Conservation (phyloP, 2,797 vertebrate species). For the Notolabrus celidotus region DNA sequence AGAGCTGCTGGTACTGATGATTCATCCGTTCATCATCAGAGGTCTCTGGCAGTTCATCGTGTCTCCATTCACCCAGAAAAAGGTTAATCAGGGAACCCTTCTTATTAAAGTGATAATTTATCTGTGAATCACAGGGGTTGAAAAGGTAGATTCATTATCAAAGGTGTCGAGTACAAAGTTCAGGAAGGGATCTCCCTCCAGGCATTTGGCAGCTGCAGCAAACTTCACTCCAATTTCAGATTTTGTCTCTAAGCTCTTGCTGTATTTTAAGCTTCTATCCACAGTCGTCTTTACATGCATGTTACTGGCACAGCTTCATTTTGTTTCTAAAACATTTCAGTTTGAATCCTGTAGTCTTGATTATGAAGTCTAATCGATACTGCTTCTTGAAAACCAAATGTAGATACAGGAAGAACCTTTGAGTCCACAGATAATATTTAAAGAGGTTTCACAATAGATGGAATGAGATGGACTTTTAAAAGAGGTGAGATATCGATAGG, state of each 20-base stretch:
- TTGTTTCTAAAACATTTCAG: neutral
- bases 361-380: neutral
- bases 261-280: neutral
- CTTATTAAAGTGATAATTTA: slow-evolving; percentile 66
- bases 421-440: slow-evolving; percentile 36
- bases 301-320: neutral
- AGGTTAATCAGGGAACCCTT: slow-evolving; percentile 59
- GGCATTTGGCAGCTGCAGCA: slow-evolving; percentile 63
- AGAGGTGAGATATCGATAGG: slow-evolving; percentile 61
- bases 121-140: slow-evolving; percentile 57
- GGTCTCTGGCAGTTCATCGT: slow-evolving; percentile 58
- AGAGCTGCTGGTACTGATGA: slow-evolving; percentile 75
- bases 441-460: slow-evolving; percentile 37
- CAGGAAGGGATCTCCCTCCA: slow-evolving; percentile 50
- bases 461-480: slow-evolving; percentile 54
- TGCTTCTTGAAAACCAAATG: slow-evolving; percentile 22
- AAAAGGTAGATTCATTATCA: slow-evolving; percentile 61
- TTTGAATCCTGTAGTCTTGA: neutral
- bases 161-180: slow-evolving; percentile 64
- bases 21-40: slow-evolving; percentile 67
- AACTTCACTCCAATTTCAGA: slow-evolving; percentile 51
- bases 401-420: slow-evolving; percentile 11
- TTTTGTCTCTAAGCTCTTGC: slow-evolving; percentile 29
- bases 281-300: neutral
- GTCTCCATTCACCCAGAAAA: slow-evolving; percentile 29